Percentiles rank a stretch among this genome's conserved stretches.
These are phyloP conservation scores for Colius striatus DNA, from an alignment of 2,113 vertebrate species.

Conservation along the genomic window DNA sequence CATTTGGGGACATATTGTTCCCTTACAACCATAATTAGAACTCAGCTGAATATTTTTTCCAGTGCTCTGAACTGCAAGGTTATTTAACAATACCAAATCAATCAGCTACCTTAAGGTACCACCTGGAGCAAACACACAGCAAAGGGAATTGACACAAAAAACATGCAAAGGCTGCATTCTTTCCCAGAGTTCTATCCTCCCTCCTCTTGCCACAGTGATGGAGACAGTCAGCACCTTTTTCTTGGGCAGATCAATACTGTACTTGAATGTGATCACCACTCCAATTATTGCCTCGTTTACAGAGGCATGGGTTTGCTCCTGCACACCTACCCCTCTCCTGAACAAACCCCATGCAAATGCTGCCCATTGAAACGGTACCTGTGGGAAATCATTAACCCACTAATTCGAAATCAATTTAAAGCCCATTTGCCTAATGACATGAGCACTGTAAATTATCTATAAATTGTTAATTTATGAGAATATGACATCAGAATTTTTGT, in stretches of 20 bases:
- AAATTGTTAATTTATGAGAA: constrained; percentile 74
- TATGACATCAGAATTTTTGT: constrained; percentile 59
- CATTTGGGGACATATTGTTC: neutral
- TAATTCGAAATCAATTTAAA: constrained; percentile 83
- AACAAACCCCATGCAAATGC: neutral
- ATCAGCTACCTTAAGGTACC: neutral
- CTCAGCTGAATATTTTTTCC: neutral
- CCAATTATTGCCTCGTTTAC: constrained; percentile 65
- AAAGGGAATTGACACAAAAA: neutral
- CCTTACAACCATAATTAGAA: neutral
- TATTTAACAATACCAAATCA: neutral
- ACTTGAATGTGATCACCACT: constrained; percentile 60
- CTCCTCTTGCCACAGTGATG: neutral
- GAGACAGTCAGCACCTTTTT: constrained; percentile 57
- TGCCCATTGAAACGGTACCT: constrained; percentile 44
- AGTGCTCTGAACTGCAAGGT: neutral
- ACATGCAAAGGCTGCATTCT: neutral
- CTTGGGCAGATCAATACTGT: constrained; percentile 58
- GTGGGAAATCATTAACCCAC: constrained; percentile 73
- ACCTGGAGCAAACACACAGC: neutral
- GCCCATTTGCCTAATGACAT: constrained; percentile 78
- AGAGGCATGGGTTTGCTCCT: constrained; percentile 30
- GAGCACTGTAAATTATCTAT: constrained; percentile 68
- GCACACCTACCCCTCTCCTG: constrained; percentile 41
- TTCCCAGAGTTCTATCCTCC: neutral